Percentiles rank a stretch among this genome's conserved stretches.
Conservation (phyloP, 2,888 invertebrate species). For the Diachrysia chrysitis region DNA sequence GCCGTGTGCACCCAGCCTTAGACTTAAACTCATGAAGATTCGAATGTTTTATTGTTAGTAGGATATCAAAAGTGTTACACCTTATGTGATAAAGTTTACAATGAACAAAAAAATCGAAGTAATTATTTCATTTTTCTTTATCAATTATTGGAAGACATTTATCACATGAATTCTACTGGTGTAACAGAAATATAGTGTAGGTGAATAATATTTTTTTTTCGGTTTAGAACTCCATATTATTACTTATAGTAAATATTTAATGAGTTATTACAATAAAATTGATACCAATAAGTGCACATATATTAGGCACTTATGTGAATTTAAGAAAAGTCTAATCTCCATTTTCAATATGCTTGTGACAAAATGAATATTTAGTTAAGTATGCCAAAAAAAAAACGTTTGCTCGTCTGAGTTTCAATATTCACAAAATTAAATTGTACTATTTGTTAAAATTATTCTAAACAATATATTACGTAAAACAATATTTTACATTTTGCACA, state of each 20-base stretch:
- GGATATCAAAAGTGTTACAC: background rate
- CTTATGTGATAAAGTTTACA: conserved; percentile 7
- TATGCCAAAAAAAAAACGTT: conserved; percentile 8
- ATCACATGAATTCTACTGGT: conserved; percentile 5
- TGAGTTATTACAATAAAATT: conserved; percentile 9
- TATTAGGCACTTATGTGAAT: conserved; percentile 49
- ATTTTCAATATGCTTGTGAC: conserved; percentile 11
- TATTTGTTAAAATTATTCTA: conserved; percentile 50
- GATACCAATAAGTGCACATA: conserved; percentile 23
- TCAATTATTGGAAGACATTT: conserved; percentile 49
- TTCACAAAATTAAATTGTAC: conserved; percentile 35
- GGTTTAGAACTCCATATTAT: conserved; percentile 9
- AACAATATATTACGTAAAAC: conserved; percentile 10
- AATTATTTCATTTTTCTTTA: too few relatives aligned
- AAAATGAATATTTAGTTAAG: background rate
- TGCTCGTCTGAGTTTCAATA: conserved; percentile 8
- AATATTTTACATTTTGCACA: too few relatives aligned
- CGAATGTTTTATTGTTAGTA: background rate
- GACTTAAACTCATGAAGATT: too few relatives aligned
- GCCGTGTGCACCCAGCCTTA: too few relatives aligned
- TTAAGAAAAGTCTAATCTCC: conserved; percentile 29
- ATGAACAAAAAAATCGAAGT: conserved; percentile 11
- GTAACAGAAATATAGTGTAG: conserved; percentile 3
- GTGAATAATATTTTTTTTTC: conserved; percentile 25
- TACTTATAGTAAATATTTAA: conserved; percentile 3